Conservation (phyloP, 2,797 vertebrate species). For the Premnoplex brunnescens region DNA sequence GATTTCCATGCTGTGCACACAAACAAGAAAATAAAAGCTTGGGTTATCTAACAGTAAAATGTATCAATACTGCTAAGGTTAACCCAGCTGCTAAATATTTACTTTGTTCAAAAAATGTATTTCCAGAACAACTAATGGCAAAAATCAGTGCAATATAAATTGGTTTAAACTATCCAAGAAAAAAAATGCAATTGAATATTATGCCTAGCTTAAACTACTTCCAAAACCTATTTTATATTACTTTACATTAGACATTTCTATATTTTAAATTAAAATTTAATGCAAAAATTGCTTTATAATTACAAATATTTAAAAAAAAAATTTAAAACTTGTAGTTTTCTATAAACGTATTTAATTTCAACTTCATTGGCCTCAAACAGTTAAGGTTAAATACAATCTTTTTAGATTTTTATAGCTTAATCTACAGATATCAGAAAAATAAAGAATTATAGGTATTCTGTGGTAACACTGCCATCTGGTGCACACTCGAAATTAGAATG, state of each 20-base stretch:
- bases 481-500: not conserved
- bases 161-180: not conserved
- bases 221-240: not conserved
- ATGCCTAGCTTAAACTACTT: not conserved
- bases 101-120: not conserved
- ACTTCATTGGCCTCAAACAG: not conserved
- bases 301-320: not conserved
- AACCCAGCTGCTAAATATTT: not conserved
- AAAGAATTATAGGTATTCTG: not conserved
- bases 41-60: not conserved
- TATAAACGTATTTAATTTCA: not conserved
- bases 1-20: not conserved
- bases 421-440: not conserved
- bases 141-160: not conserved
- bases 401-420: not conserved
- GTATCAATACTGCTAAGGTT: not conserved
- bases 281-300: not conserved
- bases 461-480: slow-evolving; percentile 71
- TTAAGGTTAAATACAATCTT: not conserved
- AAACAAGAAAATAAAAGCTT: not conserved
- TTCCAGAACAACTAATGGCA: not conserved
- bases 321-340: not conserved
- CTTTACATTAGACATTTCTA: not conserved
- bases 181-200: not conserved
- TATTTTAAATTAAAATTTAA: not conserved